Evolutionary conservation across 64 coral and sea anemone species (phyloP).

Genomic region (Trachythela sp.): DNA sequence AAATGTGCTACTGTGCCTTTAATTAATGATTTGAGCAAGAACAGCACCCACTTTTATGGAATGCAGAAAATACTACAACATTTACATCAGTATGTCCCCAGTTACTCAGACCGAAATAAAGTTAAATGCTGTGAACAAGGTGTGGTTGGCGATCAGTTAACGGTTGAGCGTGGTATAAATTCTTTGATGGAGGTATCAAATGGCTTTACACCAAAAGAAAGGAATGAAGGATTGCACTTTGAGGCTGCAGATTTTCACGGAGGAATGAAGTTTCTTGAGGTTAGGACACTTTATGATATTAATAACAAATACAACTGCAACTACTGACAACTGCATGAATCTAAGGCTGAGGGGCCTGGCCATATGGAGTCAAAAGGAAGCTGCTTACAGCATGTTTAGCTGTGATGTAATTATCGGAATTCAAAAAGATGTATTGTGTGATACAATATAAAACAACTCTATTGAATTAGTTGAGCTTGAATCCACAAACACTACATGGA

Average conservation of each 20-base stretch:
- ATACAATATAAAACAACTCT: background rate
- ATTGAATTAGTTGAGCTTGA: background rate
- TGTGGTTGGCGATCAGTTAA: constrained; percentile 12
- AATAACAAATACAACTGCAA: background rate
- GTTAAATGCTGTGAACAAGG: constrained; percentile 18
- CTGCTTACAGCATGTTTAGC: background rate
- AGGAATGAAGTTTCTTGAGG: constrained; percentile 30
- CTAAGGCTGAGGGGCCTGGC: too few species aligned
- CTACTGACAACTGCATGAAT: background rate
- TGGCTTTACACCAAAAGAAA: constrained; percentile 18
- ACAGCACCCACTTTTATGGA: background rate
- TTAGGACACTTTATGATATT: background rate
- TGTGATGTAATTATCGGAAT: background rate
- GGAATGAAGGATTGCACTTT: background rate
- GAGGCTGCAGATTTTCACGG: constrained; percentile 14
- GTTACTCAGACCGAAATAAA: background rate
- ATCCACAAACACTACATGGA: background rate
- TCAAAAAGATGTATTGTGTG: background rate
- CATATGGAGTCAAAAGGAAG: background rate
- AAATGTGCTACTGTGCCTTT: background rate
- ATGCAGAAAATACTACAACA: constrained; percentile 1
- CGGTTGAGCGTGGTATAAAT: constrained; percentile 18
- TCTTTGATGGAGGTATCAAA: background rate
- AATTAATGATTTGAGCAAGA: background rate
- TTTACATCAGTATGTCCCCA: constrained; percentile 2